Evolutionary conservation across 2,113 vertebrate genomes (phyloP).

Genomic region (Gymnocephalus cernua): DNA sequence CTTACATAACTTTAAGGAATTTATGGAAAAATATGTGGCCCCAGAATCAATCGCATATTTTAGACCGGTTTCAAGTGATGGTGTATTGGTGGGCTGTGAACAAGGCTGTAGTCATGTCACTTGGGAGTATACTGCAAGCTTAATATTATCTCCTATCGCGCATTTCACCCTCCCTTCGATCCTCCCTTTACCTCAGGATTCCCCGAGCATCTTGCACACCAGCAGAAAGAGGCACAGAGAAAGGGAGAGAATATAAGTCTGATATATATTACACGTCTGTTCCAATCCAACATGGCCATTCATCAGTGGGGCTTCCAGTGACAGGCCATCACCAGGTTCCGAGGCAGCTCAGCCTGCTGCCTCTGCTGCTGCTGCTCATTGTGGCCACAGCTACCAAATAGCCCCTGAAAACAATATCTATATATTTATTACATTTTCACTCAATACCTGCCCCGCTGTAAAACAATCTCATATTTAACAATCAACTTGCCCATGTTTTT

Average conservation of each 20-base stretch:
- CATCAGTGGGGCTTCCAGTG: conserved; percentile 81
- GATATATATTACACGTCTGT: conserved; percentile 88
- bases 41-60: background rate
- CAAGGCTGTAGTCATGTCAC: conserved; percentile 20
- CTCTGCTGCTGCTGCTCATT: conserved; percentile 61
- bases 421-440: conserved; percentile 84
- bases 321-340: conserved; percentile 84
- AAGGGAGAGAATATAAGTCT: conserved; percentile 76
- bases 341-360: conserved; percentile 75
- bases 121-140: conserved; percentile 3
- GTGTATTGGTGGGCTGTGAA: background rate
- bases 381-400: conserved; percentile 78
- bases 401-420: conserved; percentile 84
- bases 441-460: conserved; percentile 80
- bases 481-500: conserved; percentile 61
- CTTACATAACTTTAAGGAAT: background rate
- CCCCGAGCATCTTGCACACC: conserved; percentile 37
- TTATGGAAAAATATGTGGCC: background rate
- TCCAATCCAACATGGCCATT: conserved; percentile 84
- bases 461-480: conserved; percentile 85
- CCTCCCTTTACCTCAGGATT: conserved; percentile 47
- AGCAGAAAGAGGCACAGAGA: conserved; percentile 40
- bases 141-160: conserved; percentile 46
- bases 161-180: conserved; percentile 17
- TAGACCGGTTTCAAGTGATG: background rate